Conservation (phyloP, 2,797 vertebrate species). For the Danio jaintianensis region DNA sequence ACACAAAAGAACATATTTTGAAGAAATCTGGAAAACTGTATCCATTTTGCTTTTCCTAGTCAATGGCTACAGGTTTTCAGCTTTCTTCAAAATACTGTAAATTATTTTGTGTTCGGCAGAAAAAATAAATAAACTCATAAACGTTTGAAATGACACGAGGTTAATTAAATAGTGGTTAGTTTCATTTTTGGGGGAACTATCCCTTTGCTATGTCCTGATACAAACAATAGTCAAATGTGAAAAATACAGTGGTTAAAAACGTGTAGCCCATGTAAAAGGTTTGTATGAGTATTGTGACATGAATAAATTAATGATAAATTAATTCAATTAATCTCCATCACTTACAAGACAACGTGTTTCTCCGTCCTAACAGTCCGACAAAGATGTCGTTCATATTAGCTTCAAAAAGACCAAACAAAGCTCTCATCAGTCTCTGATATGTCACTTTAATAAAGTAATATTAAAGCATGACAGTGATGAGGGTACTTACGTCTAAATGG, state of each 20-base stretch:
- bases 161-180: too few relatives aligned
- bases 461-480: neutral
- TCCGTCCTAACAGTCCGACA: slow-evolving; percentile 61
- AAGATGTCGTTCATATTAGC: slow-evolving; percentile 64
- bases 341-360: slow-evolving; percentile 62
- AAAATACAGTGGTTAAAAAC: neutral
- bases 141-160: too few relatives aligned
- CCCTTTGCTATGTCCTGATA: too few relatives aligned
- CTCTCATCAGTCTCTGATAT: neutral
- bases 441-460: neutral
- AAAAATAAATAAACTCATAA: too few relatives aligned
- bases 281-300: neutral
- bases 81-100: too few relatives aligned
- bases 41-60: too few relatives aligned
- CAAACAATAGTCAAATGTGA: neutral
- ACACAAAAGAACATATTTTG: too few relatives aligned
- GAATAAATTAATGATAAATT: neutral
- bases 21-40: too few relatives aligned
- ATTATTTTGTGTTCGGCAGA: too few relatives aligned
- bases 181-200: too few relatives aligned
- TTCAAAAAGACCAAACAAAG: slow-evolving; percentile 50
- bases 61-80: too few relatives aligned
- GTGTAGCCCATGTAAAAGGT: too few relatives aligned
- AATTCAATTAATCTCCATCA: neutral
- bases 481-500: slow-evolving; percentile 51